Evolutionary conservation across 2,113 vertebrate genomes (phyloP).

Genomic region (Seriola aureovittata): DNA sequence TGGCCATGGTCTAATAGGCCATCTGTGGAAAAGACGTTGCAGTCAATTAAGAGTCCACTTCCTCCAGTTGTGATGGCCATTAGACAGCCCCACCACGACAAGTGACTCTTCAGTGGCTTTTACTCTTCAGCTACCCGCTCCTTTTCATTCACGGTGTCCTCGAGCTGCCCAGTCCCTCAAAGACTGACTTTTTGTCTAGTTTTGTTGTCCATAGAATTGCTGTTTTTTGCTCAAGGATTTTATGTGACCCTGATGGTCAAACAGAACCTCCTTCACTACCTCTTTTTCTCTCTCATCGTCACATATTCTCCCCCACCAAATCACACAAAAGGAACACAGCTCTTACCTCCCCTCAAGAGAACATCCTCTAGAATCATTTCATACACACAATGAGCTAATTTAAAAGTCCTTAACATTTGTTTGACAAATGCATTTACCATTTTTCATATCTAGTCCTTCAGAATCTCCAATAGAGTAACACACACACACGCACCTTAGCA

Average conservation of each 20-base stretch:
- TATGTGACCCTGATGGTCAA: constrained; percentile 78
- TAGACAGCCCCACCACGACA: constrained; percentile 70
- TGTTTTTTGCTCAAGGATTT: constrained; percentile 67
- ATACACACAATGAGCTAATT: constrained; percentile 33
- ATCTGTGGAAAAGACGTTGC: constrained; percentile 79
- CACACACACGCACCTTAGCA: neutral
- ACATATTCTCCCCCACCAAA: constrained; percentile 35
- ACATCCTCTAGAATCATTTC: constrained; percentile 52
- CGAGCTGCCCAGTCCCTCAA: constrained; percentile 55
- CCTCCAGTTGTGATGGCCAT: constrained; percentile 77
- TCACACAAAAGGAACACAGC: constrained; percentile 46
- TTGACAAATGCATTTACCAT: constrained; percentile 34
- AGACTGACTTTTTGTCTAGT: constrained; percentile 60
- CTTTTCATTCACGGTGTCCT: constrained; percentile 59
- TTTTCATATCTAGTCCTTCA: constrained; percentile 24
- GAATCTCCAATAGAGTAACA: neutral
- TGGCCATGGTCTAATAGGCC: constrained; percentile 80
- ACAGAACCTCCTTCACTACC: constrained; percentile 58
- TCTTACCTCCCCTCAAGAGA: constrained; percentile 37
- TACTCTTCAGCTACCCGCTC: constrained; percentile 57
- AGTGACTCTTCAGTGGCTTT: constrained; percentile 84
- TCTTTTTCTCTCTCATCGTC: constrained; percentile 28
- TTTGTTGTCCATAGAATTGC: constrained; percentile 71
- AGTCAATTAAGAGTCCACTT: constrained; percentile 83
- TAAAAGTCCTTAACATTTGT: constrained; percentile 44